A percentile compares a stretch with the other conserved stretches of the same genome.
phyloP scores from a whole-genome alignment of 2,888 invertebrate genomes.

The Adineta ricciae region DNA sequence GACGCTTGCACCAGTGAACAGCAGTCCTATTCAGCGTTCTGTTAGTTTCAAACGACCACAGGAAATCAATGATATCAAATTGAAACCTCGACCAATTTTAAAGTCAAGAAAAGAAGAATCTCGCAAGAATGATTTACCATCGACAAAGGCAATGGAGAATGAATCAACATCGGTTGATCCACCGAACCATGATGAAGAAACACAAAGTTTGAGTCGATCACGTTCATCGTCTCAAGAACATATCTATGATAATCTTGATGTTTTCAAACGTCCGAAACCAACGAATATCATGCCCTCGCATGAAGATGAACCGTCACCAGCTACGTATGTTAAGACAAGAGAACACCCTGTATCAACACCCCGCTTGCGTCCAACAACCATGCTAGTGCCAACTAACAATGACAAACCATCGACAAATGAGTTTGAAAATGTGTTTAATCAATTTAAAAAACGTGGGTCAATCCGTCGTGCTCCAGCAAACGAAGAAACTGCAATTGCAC shows the following conservation, averaged over 20 bases:
- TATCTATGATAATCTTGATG: constrained; percentile 16
- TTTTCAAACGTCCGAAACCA: background rate
- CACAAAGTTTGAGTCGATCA: background rate
- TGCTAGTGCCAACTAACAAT: background rate
- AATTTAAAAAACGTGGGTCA: background rate
- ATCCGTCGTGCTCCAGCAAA: background rate
- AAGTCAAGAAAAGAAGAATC: background rate
- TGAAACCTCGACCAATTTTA: background rate
- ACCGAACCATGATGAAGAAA: background rate
- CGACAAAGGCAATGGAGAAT: background rate
- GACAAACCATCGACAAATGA: background rate
- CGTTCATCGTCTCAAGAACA: constrained; percentile 2
- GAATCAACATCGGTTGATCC: background rate
- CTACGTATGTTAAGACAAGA: background rate
- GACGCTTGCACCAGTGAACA: background rate
- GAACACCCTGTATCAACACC: background rate
- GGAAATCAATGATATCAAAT: background rate
- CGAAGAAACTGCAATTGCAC: background rate
- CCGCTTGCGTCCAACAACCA: background rate
- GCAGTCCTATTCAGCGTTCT: background rate
- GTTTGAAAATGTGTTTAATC: background rate
- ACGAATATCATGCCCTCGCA: background rate
- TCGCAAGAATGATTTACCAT: background rate
- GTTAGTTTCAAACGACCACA: background rate
- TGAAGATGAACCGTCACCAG: background rate